Evolutionary conservation across 2,113 vertebrate species (phyloP).

Genomic region (Neogobius melanostomus): DNA sequence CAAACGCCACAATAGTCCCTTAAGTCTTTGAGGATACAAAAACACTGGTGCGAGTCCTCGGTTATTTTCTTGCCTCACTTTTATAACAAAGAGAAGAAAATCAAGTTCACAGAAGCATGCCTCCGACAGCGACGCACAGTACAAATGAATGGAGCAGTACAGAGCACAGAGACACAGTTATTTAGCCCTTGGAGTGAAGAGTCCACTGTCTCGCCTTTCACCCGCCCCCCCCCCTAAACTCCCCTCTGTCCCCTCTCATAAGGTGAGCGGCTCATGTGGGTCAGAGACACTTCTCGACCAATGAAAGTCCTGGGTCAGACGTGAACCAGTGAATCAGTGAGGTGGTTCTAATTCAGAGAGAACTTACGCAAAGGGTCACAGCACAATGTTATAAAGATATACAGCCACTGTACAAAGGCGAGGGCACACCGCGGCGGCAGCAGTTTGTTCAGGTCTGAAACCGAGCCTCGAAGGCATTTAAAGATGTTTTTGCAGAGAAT

Average conservation of each 20-base stretch:
- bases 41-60: slow-evolving; percentile 35
- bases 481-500: slow-evolving; percentile 23
- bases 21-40: slow-evolving; percentile 21
- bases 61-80: slow-evolving; percentile 28
- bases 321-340: slow-evolving; percentile 9
- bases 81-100: slow-evolving; percentile 17
- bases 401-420: slow-evolving; percentile 62
- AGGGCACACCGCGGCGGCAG: slow-evolving; percentile 31
- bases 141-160: slow-evolving; percentile 50
- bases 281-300: slow-evolving; percentile 9
- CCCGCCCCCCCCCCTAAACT: background rate
- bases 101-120: slow-evolving; percentile 49
- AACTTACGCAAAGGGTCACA: slow-evolving; percentile 39
- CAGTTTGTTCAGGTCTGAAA: slow-evolving; percentile 19
- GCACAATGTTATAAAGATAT: slow-evolving; percentile 54
- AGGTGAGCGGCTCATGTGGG: slow-evolving; percentile 58
- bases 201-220: slow-evolving; percentile 39
- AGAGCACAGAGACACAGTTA: slow-evolving; percentile 70
- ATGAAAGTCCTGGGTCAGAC: slow-evolving; percentile 16
- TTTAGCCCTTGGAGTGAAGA: slow-evolving; percentile 81
- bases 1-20: slow-evolving; percentile 33
- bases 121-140: slow-evolving; percentile 44
- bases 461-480: slow-evolving; percentile 23
- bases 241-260: background rate
- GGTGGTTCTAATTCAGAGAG: slow-evolving; percentile 11